phyloP scores from a whole-genome alignment of 2,797 vertebrate genomes.

The Syngnathus rostellatus region DNA sequence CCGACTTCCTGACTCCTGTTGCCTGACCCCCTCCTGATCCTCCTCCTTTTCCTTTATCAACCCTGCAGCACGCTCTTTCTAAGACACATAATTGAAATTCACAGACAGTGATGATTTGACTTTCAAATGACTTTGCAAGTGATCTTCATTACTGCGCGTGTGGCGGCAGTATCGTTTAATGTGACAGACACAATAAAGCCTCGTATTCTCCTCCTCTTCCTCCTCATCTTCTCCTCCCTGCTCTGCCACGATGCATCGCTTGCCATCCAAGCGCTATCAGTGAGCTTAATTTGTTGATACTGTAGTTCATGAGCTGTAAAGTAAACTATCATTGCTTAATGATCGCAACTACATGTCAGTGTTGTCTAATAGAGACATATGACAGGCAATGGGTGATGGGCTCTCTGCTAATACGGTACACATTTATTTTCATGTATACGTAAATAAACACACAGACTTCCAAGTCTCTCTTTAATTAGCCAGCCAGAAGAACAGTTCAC shows the following conservation, averaged over 20 bases:
- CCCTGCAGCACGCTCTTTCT: conserved; percentile 47
- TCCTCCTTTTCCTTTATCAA: conserved; percentile 18
- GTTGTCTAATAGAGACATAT: conserved; percentile 74
- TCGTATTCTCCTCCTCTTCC: conserved; percentile 22
- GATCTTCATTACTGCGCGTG: conserved; percentile 60
- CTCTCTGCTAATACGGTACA: conserved; percentile 47
- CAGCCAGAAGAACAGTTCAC: conserved; percentile 63
- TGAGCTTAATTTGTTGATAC: conserved; percentile 72
- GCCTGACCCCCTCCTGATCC: conserved; percentile 25
- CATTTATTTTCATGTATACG: conserved; percentile 71
- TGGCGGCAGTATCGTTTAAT: conserved; percentile 59
- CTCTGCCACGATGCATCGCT: conserved; percentile 31
- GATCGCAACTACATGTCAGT: conserved; percentile 70
- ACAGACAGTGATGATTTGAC: conserved; percentile 64
- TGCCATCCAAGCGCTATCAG: conserved; percentile 57
- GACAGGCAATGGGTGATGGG: conserved; percentile 62
- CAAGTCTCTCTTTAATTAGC: conserved; percentile 70
- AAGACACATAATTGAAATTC: conserved; percentile 62
- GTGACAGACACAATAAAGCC: conserved; percentile 68
- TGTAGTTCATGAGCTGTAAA: conserved; percentile 76
- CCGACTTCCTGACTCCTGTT: conserved; percentile 48
- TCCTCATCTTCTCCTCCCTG: not conserved
- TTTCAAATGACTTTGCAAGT: conserved; percentile 70
- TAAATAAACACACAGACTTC: conserved; percentile 69
- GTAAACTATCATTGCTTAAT: conserved; percentile 79